phyloP scores from a whole-genome alignment of 2,888 invertebrate species.

The Galerucella pusilla region DNA sequence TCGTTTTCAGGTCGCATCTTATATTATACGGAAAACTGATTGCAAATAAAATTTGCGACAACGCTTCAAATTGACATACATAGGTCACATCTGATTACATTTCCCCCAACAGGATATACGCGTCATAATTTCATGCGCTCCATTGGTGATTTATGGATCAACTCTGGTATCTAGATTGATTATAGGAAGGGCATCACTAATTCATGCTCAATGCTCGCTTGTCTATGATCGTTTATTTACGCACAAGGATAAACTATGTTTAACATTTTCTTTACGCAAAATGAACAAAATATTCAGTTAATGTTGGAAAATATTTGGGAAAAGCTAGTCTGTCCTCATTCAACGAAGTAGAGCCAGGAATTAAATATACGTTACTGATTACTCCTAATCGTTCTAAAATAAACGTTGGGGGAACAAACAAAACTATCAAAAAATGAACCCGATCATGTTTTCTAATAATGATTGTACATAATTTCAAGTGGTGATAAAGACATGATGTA shows the following conservation, averaged over 20 bases:
- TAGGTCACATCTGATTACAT: conserved; percentile 13
- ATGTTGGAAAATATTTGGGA: no score
- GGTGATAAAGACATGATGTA: no score
- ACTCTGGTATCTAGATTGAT: conserved; percentile 23
- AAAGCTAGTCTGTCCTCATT: no score
- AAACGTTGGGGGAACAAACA: no score
- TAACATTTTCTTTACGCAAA: no score
- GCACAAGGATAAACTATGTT: background rate
- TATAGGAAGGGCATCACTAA: conserved; percentile 22
- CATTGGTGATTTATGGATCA: conserved; percentile 22
- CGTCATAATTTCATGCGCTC: conserved; percentile 19
- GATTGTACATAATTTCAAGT: no score
- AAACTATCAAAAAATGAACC: no score
- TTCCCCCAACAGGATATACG: conserved; percentile 17
- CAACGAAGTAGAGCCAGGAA: no score
- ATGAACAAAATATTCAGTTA: no score
- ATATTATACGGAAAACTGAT: background rate
- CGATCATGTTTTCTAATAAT: no score
- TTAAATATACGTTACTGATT: no score
- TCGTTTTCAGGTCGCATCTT: background rate
- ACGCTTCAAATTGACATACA: background rate
- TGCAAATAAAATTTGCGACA: background rate
- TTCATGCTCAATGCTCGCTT: conserved; percentile 12
- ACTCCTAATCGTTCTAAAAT: no score
- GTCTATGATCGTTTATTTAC: background rate